A percentile compares a stretch with the other conserved stretches of the same genome.
Evolutionary conservation across 1,140 invertebrate species (phyloP).

Genomic region (Halictus rubicundus): DNA sequence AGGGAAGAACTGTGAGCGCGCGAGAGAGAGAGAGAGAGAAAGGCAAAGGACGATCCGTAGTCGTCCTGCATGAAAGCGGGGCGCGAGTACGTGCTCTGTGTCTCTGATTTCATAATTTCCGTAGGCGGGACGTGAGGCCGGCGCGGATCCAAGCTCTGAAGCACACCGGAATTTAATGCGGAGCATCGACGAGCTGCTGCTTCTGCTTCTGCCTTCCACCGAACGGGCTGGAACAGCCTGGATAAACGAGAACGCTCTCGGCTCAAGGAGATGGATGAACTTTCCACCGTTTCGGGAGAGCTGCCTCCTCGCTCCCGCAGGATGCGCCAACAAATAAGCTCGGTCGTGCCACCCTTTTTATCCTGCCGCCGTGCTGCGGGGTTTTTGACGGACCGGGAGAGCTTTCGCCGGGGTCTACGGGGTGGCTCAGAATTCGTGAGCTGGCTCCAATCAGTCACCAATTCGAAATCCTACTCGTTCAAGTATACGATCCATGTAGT

Average conservation of each 20-base stretch:
- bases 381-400: not conserved
- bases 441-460: no score
- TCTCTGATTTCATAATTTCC: constrained; percentile 76
- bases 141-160: not conserved
- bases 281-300: constrained; percentile 5
- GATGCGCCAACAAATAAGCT: constrained; percentile 19
- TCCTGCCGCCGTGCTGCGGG: not conserved
- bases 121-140: constrained; percentile 66
- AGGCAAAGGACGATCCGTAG: constrained; percentile 8
- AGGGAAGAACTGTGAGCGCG: no score
- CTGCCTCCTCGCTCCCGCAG: not conserved
- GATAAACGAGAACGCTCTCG: constrained; percentile 47
- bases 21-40: no score
- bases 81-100: constrained; percentile 68
- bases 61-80: constrained; percentile 49
- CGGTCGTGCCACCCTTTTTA: not conserved
- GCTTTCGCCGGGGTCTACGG: not conserved
- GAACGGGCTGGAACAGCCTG: not conserved
- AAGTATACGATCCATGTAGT: no score
- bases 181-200: constrained; percentile 39
- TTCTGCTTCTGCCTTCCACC: not conserved
- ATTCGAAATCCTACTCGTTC: no score
- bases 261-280: constrained; percentile 53
- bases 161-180: constrained; percentile 45
- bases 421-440: no score